phyloP scores from a whole-genome alignment of 2,113 vertebrate genomes.

The Pandion haliaetus region DNA sequence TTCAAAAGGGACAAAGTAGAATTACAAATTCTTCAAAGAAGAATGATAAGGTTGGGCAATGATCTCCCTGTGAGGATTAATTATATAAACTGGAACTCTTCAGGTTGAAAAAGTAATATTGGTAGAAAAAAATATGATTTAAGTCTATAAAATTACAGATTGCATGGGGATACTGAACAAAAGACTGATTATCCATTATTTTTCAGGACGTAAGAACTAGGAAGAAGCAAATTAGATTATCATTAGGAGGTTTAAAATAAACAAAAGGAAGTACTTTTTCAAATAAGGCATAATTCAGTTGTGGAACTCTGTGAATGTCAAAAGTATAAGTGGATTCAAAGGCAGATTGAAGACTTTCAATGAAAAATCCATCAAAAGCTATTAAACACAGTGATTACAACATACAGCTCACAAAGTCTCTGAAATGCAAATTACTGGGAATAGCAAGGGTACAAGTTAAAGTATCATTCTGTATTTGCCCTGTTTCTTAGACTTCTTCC shows the following conservation, averaged over 20 bases:
- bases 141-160: neutral
- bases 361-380: constrained; percentile 8
- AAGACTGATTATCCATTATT: neutral
- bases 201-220: neutral
- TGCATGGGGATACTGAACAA: neutral
- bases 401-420: neutral
- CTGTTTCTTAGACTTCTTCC: neutral
- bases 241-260: neutral
- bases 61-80: neutral
- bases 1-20: neutral
- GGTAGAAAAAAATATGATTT: neutral
- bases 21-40: neutral
- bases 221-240: constrained; percentile 29
- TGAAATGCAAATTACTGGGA: neutral
- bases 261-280: constrained; percentile 38
- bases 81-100: neutral
- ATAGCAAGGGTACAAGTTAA: neutral
- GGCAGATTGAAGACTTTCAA: neutral
- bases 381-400: neutral
- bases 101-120: neutral
- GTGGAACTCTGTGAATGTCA: neutral
- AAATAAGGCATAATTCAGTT: constrained; percentile 22
- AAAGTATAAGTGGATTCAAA: constrained; percentile 23
- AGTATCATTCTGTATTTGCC: neutral
- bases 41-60: neutral